Conservation (phyloP, 2,113 vertebrate genomes). For the Aviceda subcristata region DNA sequence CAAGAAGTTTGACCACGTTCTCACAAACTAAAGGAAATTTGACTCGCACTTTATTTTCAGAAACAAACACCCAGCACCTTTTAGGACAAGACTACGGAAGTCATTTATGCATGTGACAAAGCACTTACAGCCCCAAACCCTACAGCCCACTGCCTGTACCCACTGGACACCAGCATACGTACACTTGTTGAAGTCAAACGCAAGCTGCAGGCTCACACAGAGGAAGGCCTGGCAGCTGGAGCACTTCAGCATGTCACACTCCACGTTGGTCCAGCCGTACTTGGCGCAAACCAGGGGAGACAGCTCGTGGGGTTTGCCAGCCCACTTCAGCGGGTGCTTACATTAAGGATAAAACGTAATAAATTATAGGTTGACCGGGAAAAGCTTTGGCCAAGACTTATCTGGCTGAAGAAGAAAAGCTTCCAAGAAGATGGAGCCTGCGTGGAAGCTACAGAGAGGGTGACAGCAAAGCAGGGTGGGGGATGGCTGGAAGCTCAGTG, state of each 20-base stretch:
- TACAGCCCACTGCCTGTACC: neutral
- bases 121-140: accelerated
- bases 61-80: neutral
- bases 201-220: constrained; percentile 82
- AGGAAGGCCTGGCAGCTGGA: constrained; percentile 92
- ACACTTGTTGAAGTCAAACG: constrained; percentile 86
- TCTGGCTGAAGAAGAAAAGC: neutral
- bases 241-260: constrained; percentile 90
- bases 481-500: neutral
- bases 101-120: accelerated
- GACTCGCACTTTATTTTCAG: neutral
- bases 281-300: constrained; percentile 88
- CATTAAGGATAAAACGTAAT: constrained; percentile 71
- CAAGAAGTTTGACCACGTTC: neutral
- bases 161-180: neutral
- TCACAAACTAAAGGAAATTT: neutral
- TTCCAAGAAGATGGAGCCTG: neutral
- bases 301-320: constrained; percentile 83
- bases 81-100: accelerated
- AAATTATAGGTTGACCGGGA: neutral
- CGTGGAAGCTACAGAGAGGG: neutral
- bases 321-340: constrained; percentile 87
- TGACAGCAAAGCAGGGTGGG: neutral
- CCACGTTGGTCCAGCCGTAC: constrained; percentile 88
- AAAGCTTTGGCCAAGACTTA: neutral